Conservation (phyloP, 2,113 vertebrate genomes). For the Procapra przewalskii region DNA sequence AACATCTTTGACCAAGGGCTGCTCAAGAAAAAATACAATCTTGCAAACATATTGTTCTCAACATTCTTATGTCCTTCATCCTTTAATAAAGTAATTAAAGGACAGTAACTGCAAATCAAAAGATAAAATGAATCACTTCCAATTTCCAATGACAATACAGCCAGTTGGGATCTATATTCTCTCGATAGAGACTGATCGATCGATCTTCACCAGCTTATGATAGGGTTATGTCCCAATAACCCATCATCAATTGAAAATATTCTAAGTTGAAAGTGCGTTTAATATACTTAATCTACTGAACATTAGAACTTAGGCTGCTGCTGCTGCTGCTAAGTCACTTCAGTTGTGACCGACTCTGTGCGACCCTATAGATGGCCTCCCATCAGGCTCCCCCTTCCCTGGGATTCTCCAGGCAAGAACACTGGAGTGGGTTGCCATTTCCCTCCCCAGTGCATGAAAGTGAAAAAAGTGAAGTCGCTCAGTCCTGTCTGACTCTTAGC, state of each 20-base stretch:
- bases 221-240: background rate
- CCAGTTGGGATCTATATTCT: background rate
- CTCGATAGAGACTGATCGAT: background rate
- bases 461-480: too few species aligned
- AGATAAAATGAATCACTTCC: background rate
- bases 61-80: background rate
- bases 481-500: too few species aligned
- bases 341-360: fast-evolving
- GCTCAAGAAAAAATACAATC: background rate
- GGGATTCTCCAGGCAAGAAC: too few species aligned
- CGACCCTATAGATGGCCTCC: too few species aligned
- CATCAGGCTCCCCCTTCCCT: too few species aligned
- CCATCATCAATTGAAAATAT: background rate
- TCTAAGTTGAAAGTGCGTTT: background rate
- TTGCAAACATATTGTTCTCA: background rate
- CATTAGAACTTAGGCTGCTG: background rate
- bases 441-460: too few species aligned
- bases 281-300: background rate
- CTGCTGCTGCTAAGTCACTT: too few species aligned
- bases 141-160: background rate
- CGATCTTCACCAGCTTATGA: background rate
- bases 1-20: background rate
- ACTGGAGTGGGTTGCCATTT: too few species aligned
- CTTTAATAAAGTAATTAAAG: background rate
- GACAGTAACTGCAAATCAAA: background rate